Base-by-base conservation (phyloP, 2,888 invertebrate species). In the Malthinus seriepunctatus region DNA sequence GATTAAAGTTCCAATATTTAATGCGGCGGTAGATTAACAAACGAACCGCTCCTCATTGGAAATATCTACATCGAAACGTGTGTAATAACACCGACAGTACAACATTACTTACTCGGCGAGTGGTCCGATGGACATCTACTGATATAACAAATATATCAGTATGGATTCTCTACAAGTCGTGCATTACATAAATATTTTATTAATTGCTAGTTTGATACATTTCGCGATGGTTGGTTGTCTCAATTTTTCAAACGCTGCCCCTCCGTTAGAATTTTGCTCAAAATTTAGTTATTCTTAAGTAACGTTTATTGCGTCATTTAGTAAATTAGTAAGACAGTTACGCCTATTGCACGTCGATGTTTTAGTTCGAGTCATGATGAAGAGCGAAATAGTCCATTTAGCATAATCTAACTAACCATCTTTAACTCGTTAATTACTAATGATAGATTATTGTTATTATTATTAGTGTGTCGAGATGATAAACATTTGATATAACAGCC, bases 351-450 rank as follows among this genome's bases (percentile, higher is more conserved):
- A 49, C 15, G 38, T 44, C 51, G 33, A 32, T 44, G 48, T 51
- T 42, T 42, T 42, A n/a, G 39, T 55, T 56, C 51, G 46, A 57
- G 52, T 58, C 62, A 63, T 60, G 63, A 56, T 53, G 58, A 59
- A 44, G 62, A 62, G 62, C 39, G 51, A 42, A 55, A 45, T 56
- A 61, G 56, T 56, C 66, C 67, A 63, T 67, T 70, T 69, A 70
- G 66, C 65, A 60, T 65, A 63, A 70, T 70, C 69, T 62, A 59
- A 37, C 44, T 58, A 60, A 58, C 62, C 68, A 70, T 70, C 69
- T 64, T 61, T 38, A 60, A 63, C 66, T 67, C 68, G 69, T 69
- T 70, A 70, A 70, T 70, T 70, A 70, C 69, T 64, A 66, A 64
- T 67, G 69, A 69, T 68, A 69, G 67, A 69, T 69, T 67, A 65